Conservation (phyloP, 2,888 invertebrate genomes). For the Strigamia crassipes region DNA sequence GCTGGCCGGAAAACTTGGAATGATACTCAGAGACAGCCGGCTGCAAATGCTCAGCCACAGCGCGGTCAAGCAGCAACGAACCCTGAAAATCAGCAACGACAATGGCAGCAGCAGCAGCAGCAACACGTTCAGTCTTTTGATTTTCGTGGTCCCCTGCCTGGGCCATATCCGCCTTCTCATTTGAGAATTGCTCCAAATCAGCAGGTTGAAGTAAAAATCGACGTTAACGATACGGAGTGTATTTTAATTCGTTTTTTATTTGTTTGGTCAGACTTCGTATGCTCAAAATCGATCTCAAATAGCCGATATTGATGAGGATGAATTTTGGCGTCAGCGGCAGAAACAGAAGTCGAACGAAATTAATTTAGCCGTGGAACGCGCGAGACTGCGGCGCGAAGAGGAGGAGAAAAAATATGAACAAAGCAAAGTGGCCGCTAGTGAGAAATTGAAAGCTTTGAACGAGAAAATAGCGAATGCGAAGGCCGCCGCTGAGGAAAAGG, state of each 20-base stretch:
- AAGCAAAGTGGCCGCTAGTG: slow-evolving; percentile 66
- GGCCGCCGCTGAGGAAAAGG: slow-evolving; percentile 52
- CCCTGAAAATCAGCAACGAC: slow-evolving; percentile 49
- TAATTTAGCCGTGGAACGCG: slow-evolving; percentile 78
- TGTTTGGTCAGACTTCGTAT: background rate
- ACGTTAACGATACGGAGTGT: slow-evolving; percentile 47
- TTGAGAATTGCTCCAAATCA: slow-evolving; percentile 54
- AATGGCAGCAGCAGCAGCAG: slow-evolving; percentile 51
- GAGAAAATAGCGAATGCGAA: slow-evolving; percentile 63
- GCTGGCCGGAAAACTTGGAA: slow-evolving; percentile 51
- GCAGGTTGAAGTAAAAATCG: slow-evolving; percentile 14
- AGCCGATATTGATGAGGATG: slow-evolving; percentile 65
- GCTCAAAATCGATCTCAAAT: slow-evolving; percentile 50
- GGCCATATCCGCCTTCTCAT: slow-evolving; percentile 54
- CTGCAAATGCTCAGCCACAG: slow-evolving; percentile 48
- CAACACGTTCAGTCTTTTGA: slow-evolving; percentile 52
- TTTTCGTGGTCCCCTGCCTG: slow-evolving; percentile 53
- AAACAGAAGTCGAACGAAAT: slow-evolving; percentile 73
- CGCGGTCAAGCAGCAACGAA: slow-evolving; percentile 49
- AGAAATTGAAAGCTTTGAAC: slow-evolving; percentile 71
- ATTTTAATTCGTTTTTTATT: background rate
- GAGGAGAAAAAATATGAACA: slow-evolving; percentile 73
- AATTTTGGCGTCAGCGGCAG: slow-evolving; percentile 73
- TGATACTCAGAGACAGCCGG: slow-evolving; percentile 1
- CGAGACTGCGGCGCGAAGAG: slow-evolving; percentile 82